Conservation (phyloP, 2,113 vertebrate species). For the Australoheros scitulus region DNA sequence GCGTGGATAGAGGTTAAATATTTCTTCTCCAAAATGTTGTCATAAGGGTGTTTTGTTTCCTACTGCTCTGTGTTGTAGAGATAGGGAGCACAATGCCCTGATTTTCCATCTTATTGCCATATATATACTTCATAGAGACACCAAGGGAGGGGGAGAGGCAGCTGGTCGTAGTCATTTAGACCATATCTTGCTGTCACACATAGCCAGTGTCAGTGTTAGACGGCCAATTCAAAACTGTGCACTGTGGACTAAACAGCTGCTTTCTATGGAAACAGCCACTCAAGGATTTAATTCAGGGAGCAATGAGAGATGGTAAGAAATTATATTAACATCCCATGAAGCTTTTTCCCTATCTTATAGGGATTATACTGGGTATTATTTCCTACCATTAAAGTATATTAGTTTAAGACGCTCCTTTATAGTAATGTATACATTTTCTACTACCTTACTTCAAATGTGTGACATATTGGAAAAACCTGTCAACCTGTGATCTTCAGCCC, state of each 20-base stretch:
- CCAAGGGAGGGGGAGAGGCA: constrained; percentile 39
- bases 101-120: constrained; percentile 58
- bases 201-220: constrained; percentile 41
- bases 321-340: constrained; percentile 32
- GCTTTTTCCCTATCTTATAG: constrained; percentile 12
- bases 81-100: constrained; percentile 34
- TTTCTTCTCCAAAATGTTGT: constrained; percentile 39
- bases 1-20: background rate
- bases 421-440: constrained; percentile 40
- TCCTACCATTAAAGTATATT: constrained; percentile 9
- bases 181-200: constrained; percentile 46
- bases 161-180: constrained; percentile 50
- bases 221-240: constrained; percentile 21
- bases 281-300: constrained; percentile 24
- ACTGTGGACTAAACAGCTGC: constrained; percentile 30
- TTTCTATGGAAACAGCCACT: constrained; percentile 21
- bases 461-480: constrained; percentile 43
- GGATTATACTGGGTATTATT: constrained; percentile 24
- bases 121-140: constrained; percentile 57
- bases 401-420: background rate
- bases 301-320: constrained; percentile 55
- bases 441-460: constrained; percentile 7
- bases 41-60: constrained; percentile 19
- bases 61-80: constrained; percentile 7
- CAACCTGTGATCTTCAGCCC: constrained; percentile 19